Percentiles rank a stretch among this genome's conserved stretches.
These are phyloP conservation scores for Ciconia boyciana DNA, from an alignment of 2,113 vertebrate species.

Conservation along the genomic window DNA sequence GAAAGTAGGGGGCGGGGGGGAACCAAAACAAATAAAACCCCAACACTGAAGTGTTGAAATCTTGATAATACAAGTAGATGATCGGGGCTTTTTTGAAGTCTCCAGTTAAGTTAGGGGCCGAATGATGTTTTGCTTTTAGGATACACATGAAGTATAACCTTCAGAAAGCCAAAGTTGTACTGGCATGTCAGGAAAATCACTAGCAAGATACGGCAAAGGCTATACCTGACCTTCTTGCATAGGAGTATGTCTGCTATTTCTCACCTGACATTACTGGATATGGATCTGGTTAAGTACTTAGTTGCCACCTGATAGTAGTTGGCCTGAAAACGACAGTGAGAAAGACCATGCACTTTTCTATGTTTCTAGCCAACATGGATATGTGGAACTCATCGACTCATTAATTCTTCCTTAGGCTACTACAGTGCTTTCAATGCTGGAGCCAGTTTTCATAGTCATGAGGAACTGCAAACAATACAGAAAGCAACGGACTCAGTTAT, in stretches of 20 bases:
- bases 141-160: not conserved
- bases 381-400: not conserved
- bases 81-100: not conserved
- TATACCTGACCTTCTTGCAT: not conserved
- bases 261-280: not conserved
- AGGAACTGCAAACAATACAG: not conserved
- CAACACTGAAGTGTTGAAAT: not conserved
- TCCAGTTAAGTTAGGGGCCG: not conserved
- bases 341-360: not conserved
- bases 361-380: not conserved
- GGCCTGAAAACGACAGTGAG: not conserved
- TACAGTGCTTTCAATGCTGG: not conserved
- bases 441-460: not conserved
- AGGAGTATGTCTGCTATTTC: not conserved
- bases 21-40: not conserved
- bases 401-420: not conserved
- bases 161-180: not conserved
- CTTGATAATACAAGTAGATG: not conserved
- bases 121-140: not conserved
- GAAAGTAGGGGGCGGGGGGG: accelerated
- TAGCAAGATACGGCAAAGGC: not conserved
- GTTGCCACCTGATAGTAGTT: not conserved
- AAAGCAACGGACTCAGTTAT: not conserved
- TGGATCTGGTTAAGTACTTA: not conserved
- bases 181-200: not conserved